Evolutionary conservation across 2,797 vertebrate genomes (phyloP).

Genomic region (Phalanger gymnotis): DNA sequence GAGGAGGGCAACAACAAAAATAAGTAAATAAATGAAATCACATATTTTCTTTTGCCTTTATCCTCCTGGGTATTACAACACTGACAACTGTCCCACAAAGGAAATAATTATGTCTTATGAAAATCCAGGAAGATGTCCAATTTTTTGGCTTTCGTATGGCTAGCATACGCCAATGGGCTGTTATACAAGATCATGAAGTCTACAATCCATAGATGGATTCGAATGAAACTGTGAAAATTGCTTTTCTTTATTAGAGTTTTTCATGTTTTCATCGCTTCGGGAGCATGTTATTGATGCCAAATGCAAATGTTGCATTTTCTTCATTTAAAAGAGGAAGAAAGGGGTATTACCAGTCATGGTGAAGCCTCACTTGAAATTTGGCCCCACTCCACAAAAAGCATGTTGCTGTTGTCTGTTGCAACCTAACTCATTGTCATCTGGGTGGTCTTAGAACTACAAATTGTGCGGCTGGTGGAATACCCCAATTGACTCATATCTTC

Average conservation of each 20-base stretch:
- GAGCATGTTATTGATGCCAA: not conserved
- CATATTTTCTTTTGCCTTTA: not conserved
- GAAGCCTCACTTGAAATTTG: not conserved
- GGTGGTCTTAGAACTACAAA: not conserved
- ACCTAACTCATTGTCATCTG: not conserved
- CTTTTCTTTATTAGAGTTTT: constrained; percentile 33
- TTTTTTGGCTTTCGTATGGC: not conserved
- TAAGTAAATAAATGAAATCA: not conserved
- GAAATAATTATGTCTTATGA: constrained; percentile 44
- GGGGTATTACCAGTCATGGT: not conserved
- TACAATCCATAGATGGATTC: constrained; percentile 22
- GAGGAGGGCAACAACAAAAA: constrained; percentile 6
- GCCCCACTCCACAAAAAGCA: not conserved
- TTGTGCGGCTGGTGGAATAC: not conserved
- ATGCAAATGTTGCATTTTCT: not conserved
- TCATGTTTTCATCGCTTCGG: not conserved
- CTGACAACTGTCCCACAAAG: not conserved
- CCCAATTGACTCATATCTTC: not conserved
- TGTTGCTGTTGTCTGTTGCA: not conserved
- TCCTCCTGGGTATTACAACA: constrained; percentile 17
- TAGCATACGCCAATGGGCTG: not conserved
- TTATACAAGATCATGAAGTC: constrained; percentile 24
- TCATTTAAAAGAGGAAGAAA: not conserved
- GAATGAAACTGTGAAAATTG: constrained; percentile 6
- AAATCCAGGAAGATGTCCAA: constrained; percentile 35